Conservation (phyloP, 2,113 vertebrate species). For the Albula goreensis region DNA sequence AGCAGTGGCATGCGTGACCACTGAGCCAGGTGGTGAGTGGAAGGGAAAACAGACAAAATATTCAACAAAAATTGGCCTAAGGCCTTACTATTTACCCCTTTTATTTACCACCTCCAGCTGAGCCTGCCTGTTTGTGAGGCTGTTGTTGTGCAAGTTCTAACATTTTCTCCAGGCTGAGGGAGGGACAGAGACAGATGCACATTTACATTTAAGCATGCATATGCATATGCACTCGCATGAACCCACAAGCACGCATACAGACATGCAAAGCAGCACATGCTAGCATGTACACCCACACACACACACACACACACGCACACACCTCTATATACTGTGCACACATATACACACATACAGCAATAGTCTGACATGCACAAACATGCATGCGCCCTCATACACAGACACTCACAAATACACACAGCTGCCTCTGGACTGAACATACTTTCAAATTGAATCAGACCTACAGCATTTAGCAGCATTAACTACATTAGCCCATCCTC, state of each 20-base stretch:
- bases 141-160: too few species aligned
- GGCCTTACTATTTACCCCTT: too few species aligned
- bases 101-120: too few species aligned
- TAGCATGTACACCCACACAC: slow-evolving; percentile 18
- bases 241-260: slow-evolving; percentile 20
- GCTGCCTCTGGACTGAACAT: slow-evolving; percentile 8
- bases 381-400: background rate
- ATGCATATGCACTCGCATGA: too few species aligned
- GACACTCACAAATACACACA: slow-evolving; percentile 6
- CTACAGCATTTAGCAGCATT: background rate
- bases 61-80: too few species aligned
- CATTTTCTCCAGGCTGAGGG: too few species aligned
- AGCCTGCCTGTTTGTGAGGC: too few species aligned
- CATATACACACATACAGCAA: background rate
- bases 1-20: background rate
- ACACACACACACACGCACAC: slow-evolving; percentile 9
- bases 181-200: too few species aligned
- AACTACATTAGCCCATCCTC: background rate
- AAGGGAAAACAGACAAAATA: too few species aligned
- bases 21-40: background rate
- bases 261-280: background rate
- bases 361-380: background rate
- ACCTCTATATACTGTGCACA: background rate
- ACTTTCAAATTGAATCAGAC: slow-evolving; percentile 11
- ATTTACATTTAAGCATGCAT: slow-evolving; percentile 15